These are phyloP conservation scores for Vulpes ferrilata DNA, from an alignment of 2,113 vertebrate species.

Conservation along the genomic window DNA sequence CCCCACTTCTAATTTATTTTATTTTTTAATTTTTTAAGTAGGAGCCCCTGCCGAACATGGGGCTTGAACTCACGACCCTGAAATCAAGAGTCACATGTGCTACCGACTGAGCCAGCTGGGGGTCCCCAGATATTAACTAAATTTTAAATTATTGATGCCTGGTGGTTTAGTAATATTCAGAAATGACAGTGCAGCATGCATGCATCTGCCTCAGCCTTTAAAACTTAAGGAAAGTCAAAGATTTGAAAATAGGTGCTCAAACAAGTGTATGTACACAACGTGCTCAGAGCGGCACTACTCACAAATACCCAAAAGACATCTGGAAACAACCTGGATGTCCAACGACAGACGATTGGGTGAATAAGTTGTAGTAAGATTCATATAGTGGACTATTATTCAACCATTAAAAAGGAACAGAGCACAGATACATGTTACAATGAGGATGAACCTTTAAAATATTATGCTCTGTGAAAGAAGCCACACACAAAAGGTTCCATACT, in stretches of 20 bases:
- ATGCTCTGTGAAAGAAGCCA: not conserved
- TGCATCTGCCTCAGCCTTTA: not conserved
- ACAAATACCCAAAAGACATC: not conserved
- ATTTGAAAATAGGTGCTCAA: not conserved
- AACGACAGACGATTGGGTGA: rapidly evolving
- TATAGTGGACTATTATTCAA: rapidly evolving
- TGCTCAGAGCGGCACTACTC: rapidly evolving
- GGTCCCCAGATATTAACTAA: not conserved
- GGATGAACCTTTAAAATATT: not conserved
- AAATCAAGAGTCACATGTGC: not conserved
- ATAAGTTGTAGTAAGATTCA: rapidly evolving
- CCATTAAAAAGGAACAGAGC: not conserved
- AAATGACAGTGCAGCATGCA: not conserved
- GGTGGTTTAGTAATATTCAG: not conserved
- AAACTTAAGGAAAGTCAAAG: not conserved
- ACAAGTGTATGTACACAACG: rapidly evolving
- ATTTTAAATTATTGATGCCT: conserved; percentile 18
- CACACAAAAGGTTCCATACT: not conserved
- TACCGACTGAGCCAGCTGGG: not conserved
- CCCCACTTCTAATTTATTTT: not conserved
- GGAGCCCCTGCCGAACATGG: not conserved
- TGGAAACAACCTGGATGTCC: not conserved
- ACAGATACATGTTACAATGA: rapidly evolving
- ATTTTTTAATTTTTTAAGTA: not conserved
- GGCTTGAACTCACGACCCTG: not conserved